These are phyloP conservation scores for Parnassius orleans DNA, from an alignment of 2,888 invertebrate genomes.

Conservation along the genomic window DNA sequence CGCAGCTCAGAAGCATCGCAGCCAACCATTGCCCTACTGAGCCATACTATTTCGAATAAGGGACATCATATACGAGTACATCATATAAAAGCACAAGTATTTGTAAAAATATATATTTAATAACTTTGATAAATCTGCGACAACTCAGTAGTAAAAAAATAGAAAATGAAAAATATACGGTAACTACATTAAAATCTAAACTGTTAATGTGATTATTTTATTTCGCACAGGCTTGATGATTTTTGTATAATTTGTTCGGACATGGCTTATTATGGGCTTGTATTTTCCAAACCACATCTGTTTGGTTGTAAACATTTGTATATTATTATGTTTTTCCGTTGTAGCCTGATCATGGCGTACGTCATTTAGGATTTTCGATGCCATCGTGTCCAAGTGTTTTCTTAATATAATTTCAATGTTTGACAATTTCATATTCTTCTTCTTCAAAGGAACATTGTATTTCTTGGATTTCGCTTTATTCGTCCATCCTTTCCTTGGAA, in stretches of 20 bases:
- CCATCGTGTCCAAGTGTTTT: constrained; percentile 51
- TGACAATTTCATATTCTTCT: constrained; percentile 65
- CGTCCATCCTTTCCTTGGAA: constrained; percentile 33
- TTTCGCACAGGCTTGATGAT: constrained; percentile 56
- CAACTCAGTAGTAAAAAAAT: neutral
- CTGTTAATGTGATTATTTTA: constrained; percentile 50
- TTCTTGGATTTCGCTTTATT: constrained; percentile 56
- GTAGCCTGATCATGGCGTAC: constrained; percentile 39
- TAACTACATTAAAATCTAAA: constrained; percentile 24
- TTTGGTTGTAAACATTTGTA: constrained; percentile 40
- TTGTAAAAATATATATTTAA: no score
- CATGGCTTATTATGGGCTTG: constrained; percentile 53
- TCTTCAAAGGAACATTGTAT: constrained; percentile 66
- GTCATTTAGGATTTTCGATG: constrained; percentile 34
- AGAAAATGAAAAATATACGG: constrained; percentile 6
- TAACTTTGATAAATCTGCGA: no score
- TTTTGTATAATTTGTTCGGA: constrained; percentile 56
- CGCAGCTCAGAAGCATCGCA: no score
- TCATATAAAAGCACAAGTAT: no score
- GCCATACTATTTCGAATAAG: no score
- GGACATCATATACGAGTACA: no score
- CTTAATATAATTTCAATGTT: constrained; percentile 60
- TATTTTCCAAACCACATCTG: constrained; percentile 51
- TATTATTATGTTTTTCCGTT: constrained; percentile 36
- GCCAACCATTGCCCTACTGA: no score